Evolutionary conservation across 2,888 invertebrate genomes (phyloP), one percentile per base, ranked within the genome.

Genomic region (Chrysodeixis includens): DNA sequence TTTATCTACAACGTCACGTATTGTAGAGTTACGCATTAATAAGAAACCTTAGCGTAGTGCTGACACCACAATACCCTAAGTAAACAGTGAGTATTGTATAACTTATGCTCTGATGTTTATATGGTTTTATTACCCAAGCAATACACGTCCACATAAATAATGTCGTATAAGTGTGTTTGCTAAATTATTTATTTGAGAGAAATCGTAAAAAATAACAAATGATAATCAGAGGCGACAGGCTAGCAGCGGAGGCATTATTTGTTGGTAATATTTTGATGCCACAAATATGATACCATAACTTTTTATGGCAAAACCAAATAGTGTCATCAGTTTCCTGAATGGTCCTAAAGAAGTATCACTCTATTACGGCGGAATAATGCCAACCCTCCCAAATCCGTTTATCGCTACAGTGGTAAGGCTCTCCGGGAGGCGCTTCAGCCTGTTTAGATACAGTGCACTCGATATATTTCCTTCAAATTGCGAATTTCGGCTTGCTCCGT

Each of bases 281-380:
- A 82, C 90, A 89, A 91, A 90, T 88, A 90, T 89, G 88, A 90
- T 86, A 88, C 89, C 89, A 88, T 93, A 92, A 92, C 92, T 91
- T 93, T 94, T 94, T 94, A 93, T 90, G 90, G 86, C 86, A 84
- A 89, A 91, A 90, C 89, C 91, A 91, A 93, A 93, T 93, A 91
- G 93, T 90, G 86, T 92, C 92, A 89, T 90, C 89, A 90, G 89
- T 90, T 91, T 87, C 85, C 88, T 88, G 87, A 90, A 91, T 88
- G 89, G 86, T 87, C 90, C 89, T 85, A 86, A 89, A 88, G 88
- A 91, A 91, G 90, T 90, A 90, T 90, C 91, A 91, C 90, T 90
- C 90, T 90, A 91, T 91, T 92, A 91, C 87, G 81, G 76, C 83
- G 86, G 88, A 87, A 90, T 91, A 92, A 89, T 88, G 84, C 86